Evolutionary conservation across 2,797 vertebrate species (phyloP).

Genomic region (Lithobates sylvaticus): DNA sequence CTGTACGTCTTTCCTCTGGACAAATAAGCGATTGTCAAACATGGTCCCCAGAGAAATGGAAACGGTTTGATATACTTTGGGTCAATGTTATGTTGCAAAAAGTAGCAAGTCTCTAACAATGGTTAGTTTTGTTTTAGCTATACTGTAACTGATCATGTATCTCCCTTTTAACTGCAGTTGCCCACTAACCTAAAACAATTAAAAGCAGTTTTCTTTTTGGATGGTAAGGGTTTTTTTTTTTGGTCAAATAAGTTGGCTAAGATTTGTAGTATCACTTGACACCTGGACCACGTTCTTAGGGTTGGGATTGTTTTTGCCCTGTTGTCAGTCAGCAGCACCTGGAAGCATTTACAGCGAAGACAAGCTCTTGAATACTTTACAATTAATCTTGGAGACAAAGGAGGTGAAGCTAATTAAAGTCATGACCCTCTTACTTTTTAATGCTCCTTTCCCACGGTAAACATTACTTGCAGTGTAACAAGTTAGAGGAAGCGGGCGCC

Average conservation of each 20-base stretch:
- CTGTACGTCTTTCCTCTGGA: no score
- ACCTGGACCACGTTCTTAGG: neutral
- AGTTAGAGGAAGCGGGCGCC: neutral
- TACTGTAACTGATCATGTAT: neutral
- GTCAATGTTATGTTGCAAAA: no score
- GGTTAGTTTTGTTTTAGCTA: no score
- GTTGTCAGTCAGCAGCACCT: slow-evolving; percentile 34
- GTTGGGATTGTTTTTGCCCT: neutral
- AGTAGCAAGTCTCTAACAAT: no score
- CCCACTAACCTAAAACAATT: no score
- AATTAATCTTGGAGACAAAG: slow-evolving; percentile 14
- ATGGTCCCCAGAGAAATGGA: no score
- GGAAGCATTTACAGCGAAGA: slow-evolving; percentile 19
- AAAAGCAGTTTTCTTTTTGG: neutral
- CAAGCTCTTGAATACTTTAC: neutral
- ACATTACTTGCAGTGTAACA: slow-evolving; percentile 45
- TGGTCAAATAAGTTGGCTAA: neutral
- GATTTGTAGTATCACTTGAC: neutral
- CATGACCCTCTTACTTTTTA: slow-evolving; percentile 50
- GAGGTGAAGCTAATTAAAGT: slow-evolving; percentile 29
- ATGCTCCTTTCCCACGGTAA: slow-evolving; percentile 65
- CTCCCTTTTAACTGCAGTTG: neutral
- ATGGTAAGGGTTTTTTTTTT: no score
- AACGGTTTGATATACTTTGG: no score
- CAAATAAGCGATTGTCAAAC: no score